Base-by-base conservation (phyloP, 2,113 vertebrate species). In the Guaruba guarouba region DNA sequence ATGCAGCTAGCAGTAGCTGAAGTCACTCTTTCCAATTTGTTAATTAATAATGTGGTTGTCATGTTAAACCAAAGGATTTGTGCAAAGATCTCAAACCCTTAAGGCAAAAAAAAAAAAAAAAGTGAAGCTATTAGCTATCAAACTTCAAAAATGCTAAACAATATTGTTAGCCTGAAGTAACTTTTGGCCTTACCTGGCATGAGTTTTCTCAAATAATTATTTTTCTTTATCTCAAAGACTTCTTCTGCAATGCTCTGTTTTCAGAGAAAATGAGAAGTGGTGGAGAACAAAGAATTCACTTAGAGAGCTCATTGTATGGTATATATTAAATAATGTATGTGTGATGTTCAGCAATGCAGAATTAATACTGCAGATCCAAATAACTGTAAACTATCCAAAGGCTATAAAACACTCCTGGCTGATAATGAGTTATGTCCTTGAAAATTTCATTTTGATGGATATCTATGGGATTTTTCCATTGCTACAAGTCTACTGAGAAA, bases 371-470 rank as follows among this genome's bases (percentile, higher is more conserved):
- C 9, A 76, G 66, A 79, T 71, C 5, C 18, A 94, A 97, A 81
- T 20, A 48, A 76, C 57, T 82, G 70, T 74, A 62, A 96, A 93
- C 52, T 64, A 71, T 93, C 62, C 80, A 95, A 95, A 93, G 88
- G 85, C 90, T 95, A 95, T 82, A 94, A 97, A 97, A 95, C 83
- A 91, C 62, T 94, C 66, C 81, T 95, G 83, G 67, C 51, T 97
- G 94, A 97, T 52, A 96, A 97, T 37, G 39, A 97, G 80, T 95
- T 86, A 82, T 48, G 82, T 96, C 93, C 94, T 96, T 96, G 87
- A 76, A 96, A 96, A 63, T 88, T 96, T 96, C 59, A 90, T 94
- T 97, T 95, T 97, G 94, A 97, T 95, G 86, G 94, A 94, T 97
- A 93, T 92, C 95, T 77, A 9, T 31, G 86, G 90, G 48, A 95